A percentile compares a stretch with the other conserved stretches of the same genome.
phyloP scores from a whole-genome alignment of 2,888 invertebrate species.

The Morpho helenor region DNA sequence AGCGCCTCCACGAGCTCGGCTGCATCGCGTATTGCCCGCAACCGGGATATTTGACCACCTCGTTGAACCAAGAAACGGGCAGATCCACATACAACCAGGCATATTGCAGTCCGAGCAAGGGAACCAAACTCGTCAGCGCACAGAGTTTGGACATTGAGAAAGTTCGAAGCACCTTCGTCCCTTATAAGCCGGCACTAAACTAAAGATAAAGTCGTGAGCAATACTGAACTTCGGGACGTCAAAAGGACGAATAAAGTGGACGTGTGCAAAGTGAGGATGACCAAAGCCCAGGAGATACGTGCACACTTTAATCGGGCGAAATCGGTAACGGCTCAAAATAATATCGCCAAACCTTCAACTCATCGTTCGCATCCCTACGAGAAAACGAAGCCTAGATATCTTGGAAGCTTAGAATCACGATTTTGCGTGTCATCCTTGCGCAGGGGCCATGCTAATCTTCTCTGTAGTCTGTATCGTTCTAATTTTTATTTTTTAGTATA shows the following conservation, averaged over 20 bases:
- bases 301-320: slow-evolving; percentile 59
- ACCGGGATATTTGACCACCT: slow-evolving; percentile 30
- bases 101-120: slow-evolving; percentile 31
- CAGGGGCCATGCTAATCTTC: no score
- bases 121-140: slow-evolving; percentile 25
- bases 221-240: slow-evolving; percentile 35
- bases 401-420: slow-evolving; percentile 81
- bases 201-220: slow-evolving; percentile 34
- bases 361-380: slow-evolving; percentile 43
- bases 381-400: slow-evolving; percentile 80
- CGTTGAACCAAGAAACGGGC: slow-evolving; percentile 35
- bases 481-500: no score
- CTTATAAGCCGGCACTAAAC: slow-evolving; percentile 47
- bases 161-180: slow-evolving; percentile 57
- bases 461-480: no score
- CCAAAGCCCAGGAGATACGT: slow-evolving; percentile 65
- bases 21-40: slow-evolving; percentile 37
- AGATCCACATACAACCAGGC: slow-evolving; percentile 30
- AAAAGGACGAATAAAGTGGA: slow-evolving; percentile 31
- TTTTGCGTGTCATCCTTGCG: no score
- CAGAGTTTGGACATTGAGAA: slow-evolving; percentile 53
- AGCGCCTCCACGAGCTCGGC: background rate
- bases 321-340: slow-evolving; percentile 43
- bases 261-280: slow-evolving; percentile 55
- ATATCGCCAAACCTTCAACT: slow-evolving; percentile 24